These are phyloP conservation scores for Mola mola DNA, from an alignment of 2,113 vertebrate species.

Conservation along the genomic window DNA sequence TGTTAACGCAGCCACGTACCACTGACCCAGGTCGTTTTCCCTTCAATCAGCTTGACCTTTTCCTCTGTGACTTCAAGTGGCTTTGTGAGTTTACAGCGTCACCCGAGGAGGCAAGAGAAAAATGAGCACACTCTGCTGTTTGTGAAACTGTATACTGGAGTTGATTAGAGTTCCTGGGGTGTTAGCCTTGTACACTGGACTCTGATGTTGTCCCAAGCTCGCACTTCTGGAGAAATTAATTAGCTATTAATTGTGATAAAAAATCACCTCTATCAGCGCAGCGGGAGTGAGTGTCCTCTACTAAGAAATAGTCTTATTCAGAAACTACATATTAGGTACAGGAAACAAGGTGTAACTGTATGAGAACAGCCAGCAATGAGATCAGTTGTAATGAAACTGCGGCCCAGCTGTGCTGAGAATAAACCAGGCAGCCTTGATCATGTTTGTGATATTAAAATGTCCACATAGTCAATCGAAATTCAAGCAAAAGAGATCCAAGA, in stretches of 20 bases:
- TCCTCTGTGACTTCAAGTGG: constrained; percentile 58
- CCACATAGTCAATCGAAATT: constrained; percentile 36
- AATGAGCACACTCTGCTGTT: constrained; percentile 8
- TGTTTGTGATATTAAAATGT: constrained; percentile 33
- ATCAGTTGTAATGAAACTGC: constrained; percentile 17
- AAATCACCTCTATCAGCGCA: constrained; percentile 42
- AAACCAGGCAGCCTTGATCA: constrained; percentile 21
- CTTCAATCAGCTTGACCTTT: constrained; percentile 69
- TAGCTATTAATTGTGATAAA: constrained; percentile 47
- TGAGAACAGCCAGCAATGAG: background rate
- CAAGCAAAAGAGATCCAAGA: constrained; percentile 33
- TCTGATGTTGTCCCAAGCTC: constrained; percentile 40
- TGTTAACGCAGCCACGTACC: constrained; percentile 50
- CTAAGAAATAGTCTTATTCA: background rate
- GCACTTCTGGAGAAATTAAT: constrained; percentile 55
- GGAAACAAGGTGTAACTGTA: constrained; percentile 7
- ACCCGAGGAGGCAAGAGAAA: constrained; percentile 9
- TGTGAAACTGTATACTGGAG: constrained; percentile 4
- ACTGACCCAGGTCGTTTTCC: constrained; percentile 31
- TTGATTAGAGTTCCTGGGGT: constrained; percentile 46
- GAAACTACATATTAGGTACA: constrained; percentile 9
- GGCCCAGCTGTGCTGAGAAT: constrained; percentile 17
- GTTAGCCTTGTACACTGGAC: constrained; percentile 37
- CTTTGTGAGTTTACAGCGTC: constrained; percentile 35
- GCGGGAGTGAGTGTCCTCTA: constrained; percentile 25